Evolutionary conservation across 2,888 invertebrate genomes (phyloP).

Genomic region (Ethmia dodecea): DNA sequence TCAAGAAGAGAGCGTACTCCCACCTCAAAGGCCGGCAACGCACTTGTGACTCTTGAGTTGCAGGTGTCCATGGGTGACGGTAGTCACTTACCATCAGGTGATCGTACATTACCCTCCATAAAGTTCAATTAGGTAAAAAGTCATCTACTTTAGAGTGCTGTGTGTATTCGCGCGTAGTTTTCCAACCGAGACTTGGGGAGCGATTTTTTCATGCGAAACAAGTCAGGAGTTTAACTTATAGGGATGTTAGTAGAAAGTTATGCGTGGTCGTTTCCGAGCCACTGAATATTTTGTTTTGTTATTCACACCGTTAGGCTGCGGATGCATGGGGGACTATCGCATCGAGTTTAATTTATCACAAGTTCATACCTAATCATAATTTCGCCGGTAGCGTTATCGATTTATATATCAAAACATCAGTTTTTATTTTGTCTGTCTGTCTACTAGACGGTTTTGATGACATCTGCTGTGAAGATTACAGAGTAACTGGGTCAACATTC

Average conservation of each 20-base stretch:
- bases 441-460: neutral
- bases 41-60: no score
- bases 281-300: conserved; percentile 38
- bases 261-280: conserved; percentile 30
- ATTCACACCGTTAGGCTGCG: conserved; percentile 25
- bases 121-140: neutral
- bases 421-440: neutral
- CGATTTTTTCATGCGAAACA: conserved; percentile 19
- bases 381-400: neutral
- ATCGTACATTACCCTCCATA: neutral
- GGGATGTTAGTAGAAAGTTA: conserved; percentile 27
- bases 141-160: neutral
- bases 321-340: neutral
- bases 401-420: no score
- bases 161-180: no score
- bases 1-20: no score
- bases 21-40: no score
- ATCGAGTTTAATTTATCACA: neutral
- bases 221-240: conserved; percentile 28
- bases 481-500: no score
- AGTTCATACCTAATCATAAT: neutral
- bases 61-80: no score
- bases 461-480: neutral
- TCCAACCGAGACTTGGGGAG: no score
- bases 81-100: no score